Base-by-base conservation (phyloP, 2,888 invertebrate genomes). In the Lepidocyrtoides sp. region DNA sequence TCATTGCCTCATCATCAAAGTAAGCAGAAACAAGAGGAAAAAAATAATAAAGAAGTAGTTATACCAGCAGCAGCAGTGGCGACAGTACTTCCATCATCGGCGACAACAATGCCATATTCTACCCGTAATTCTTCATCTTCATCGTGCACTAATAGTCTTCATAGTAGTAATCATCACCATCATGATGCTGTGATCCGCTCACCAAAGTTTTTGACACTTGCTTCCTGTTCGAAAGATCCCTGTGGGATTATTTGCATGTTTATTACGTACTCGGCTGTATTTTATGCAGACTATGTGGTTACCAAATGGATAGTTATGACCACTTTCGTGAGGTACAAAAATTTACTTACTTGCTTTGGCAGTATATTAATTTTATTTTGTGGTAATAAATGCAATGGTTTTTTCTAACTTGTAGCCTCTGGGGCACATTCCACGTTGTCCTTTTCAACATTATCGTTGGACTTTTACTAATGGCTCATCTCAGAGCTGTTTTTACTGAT, bases 241-340 rank as follows among this genome's bases (percentile, higher is more conserved):
- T 98, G 98, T 95, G 98, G 98, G 93, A 96, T 98, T 94, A 96
- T 97, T 93, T 98, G 98, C 95, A 96, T 98, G 92, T 95, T 97
- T 92, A 96, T 98, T 93, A 98, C 98, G 69, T 98, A 98, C 95
- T 95, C 96, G 77, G 97, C 98, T 4, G 96, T 98, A 60, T 96
- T 97, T 94, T 98, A 98, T 95, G 98, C 98, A 36, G 98, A 98
- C 95, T 98, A 98, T 96, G 98, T 98, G 89, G 97, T 98, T 82
- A 96, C 98, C 94, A 96, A 97, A 95, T 98, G 98, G 97, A 97
- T 98, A 93, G 96, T 98, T 93, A 95, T 98, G 92, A 97, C 97
- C 97, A 23, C 97, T 98, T 97, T 96, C 94, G 96, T 97, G 94
- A 98, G 97, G 98, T 98, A 77, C 29, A n/a, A n/a, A n/a, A n/a